Evolutionary conservation across 2,888 invertebrate species (phyloP), one percentile per base, ranked within the genome.

Genomic region (Antitype chi): DNA sequence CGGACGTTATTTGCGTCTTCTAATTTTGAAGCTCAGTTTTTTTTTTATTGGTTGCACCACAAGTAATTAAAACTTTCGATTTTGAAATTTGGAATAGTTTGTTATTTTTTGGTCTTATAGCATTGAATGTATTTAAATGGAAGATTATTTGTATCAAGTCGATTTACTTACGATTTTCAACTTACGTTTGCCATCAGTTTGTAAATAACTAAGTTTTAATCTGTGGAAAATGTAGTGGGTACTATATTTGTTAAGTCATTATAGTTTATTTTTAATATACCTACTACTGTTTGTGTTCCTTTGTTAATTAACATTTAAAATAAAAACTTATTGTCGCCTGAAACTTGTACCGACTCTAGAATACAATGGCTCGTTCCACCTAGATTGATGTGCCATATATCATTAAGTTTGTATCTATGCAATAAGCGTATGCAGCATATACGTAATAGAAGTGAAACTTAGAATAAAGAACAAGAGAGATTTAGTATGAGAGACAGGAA

Each of bases 1-100:
- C 53, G 64, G 73, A 81, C 71, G 72, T 87, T 84, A 79, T 71
- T 83, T 74, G 69, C 66, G 62, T 62, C 60, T 85, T 88, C 88
- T 86, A 73, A 87, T 76, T 88, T 83, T 84, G 70, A 87, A 85
- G 78, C 75, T 72, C 3, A n/a, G n/a, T 28, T 81, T 80, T 69
- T 81, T 80, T 69, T 72, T 71, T 81, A 47, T 68, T 81, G 15
- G n/a, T 17, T 25, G 11, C 25, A 13, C 17, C 9, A 59, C 53
- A 15, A n/a, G 43, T 57, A 25, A 57, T 62, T 59, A 32, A 23
- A 69, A 66, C 49, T 60, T 62, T 52, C 38, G 11, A 28, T 66
- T 70, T 60, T 73, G 17, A 60, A 17, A 8, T 53, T 76, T 63
- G 38, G 38, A 20, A 67, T 28, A 66, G 6, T 2, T 43, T 57